Conservation (phyloP, 2,797 vertebrate species). For the Amblyraja radiata region DNA sequence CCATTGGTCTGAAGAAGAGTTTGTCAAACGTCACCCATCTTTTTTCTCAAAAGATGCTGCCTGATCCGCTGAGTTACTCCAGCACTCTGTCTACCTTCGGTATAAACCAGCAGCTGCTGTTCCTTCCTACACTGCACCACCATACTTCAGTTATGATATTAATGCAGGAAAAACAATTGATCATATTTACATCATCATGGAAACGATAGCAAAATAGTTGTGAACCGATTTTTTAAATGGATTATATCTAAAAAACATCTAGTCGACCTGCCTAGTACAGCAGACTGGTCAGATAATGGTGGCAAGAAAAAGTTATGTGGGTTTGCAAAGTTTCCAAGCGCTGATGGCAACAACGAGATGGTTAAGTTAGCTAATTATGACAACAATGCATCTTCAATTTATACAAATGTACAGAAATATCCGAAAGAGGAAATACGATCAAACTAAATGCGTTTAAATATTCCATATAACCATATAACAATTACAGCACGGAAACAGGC, state of each 20-base stretch:
- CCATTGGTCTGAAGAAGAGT: too few relatives aligned
- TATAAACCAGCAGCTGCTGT: too few relatives aligned
- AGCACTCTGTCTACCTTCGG: too few relatives aligned
- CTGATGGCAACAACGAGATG: background rate
- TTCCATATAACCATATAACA: too few relatives aligned
- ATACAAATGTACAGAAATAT: background rate
- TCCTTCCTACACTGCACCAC: too few relatives aligned
- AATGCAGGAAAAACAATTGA: background rate
- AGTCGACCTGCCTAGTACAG: background rate
- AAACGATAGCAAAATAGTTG: background rate
- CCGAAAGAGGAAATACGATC: background rate
- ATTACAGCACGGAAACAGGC: too few relatives aligned
- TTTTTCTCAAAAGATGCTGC: too few relatives aligned
- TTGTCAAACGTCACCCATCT: too few relatives aligned
- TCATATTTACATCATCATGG: background rate
- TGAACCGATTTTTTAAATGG: background rate
- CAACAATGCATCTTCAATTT: background rate
- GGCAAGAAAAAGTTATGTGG: background rate
- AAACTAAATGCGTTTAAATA: background rate
- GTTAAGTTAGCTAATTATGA: background rate
- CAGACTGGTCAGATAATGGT: background rate
- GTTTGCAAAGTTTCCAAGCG: background rate
- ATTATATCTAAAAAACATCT: background rate
- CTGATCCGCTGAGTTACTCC: too few relatives aligned
- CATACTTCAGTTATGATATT: too few relatives aligned